Percentiles rank a stretch among this genome's conserved stretches.
phyloP scores from a whole-genome alignment of 92 coral and sea anemone genomes.

The Siderastrea siderea region DNA sequence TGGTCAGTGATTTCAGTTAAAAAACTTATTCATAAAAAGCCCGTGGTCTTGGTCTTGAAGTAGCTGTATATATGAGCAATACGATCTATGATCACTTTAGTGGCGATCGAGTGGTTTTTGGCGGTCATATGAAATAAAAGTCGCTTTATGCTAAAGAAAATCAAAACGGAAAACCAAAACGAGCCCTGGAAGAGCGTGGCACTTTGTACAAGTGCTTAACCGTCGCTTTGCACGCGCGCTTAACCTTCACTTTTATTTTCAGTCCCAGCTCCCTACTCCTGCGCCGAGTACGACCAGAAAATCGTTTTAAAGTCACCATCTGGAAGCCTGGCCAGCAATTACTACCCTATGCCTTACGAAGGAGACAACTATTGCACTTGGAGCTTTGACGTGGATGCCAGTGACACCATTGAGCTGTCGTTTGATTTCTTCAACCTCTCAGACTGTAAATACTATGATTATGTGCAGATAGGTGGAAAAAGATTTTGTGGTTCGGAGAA shows the following conservation, averaged over 20 bases:
- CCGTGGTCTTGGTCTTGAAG: too few species aligned
- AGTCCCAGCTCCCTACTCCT: slow-evolving; percentile 67
- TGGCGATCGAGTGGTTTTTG: too few species aligned
- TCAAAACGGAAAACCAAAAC: too few species aligned
- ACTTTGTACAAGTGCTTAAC: too few species aligned
- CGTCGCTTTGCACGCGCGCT: too few species aligned
- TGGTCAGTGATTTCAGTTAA: too few species aligned
- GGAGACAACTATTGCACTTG: slow-evolving; percentile 26
- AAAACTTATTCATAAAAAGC: too few species aligned
- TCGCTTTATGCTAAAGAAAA: too few species aligned
- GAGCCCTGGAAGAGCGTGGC: too few species aligned
- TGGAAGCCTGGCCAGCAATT: slow-evolving; percentile 61
- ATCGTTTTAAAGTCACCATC: not conserved
- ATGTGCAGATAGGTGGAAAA: slow-evolving; percentile 54
- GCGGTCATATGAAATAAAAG: too few species aligned
- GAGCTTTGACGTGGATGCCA: slow-evolving; percentile 18
- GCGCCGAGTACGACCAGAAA: not conserved
- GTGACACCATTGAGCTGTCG: slow-evolving; percentile 37
- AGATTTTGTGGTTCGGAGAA: slow-evolving; percentile 42
- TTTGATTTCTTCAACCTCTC: slow-evolving; percentile 54
- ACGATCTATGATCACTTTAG: too few species aligned
- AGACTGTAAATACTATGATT: slow-evolving; percentile 39
- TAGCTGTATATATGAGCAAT: too few species aligned
- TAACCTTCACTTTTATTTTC: not conserved
- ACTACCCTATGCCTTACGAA: slow-evolving; percentile 64